These are phyloP conservation scores for Ctena decussata DNA, from an alignment of 2,888 invertebrate genomes.

Conservation along the genomic window DNA sequence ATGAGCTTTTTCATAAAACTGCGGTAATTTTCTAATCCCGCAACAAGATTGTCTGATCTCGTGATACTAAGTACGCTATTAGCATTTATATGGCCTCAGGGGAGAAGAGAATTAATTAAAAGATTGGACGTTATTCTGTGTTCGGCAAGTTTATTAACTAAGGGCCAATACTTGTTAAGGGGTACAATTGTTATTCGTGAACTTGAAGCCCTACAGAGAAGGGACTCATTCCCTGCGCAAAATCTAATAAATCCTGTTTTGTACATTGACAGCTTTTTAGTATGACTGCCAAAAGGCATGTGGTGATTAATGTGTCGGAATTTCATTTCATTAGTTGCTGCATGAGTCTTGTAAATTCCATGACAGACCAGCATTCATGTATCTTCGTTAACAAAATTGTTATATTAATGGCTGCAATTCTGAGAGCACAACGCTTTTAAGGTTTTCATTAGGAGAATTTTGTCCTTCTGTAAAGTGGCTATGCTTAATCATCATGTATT, in stretches of 20 bases:
- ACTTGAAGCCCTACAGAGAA: neutral
- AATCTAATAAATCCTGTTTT: neutral
- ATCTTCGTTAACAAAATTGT: neutral
- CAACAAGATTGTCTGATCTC: constrained; percentile 10
- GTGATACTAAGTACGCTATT: constrained; percentile 19
- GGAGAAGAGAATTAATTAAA: constrained; percentile 36
- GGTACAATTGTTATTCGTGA: neutral
- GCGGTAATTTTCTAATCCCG: constrained; percentile 16
- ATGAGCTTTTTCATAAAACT: constrained; percentile 5
- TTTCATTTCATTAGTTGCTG: neutral
- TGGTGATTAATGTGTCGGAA: neutral
- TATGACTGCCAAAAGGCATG: neutral
- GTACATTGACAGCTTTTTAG: neutral
- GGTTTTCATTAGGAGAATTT: neutral
- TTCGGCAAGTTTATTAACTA: neutral
- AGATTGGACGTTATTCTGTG: constrained; percentile 11
- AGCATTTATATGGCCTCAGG: constrained; percentile 42
- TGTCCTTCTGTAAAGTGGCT: neutral
- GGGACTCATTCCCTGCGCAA: neutral
- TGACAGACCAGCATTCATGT: neutral
- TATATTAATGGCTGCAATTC: neutral
- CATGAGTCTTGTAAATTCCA: neutral
- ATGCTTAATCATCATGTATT: neutral
- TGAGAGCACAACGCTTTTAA: neutral
- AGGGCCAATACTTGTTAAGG: neutral